phyloP scores from a whole-genome alignment of 2,113 vertebrate species.

The Anarrhichthys ocellatus region DNA sequence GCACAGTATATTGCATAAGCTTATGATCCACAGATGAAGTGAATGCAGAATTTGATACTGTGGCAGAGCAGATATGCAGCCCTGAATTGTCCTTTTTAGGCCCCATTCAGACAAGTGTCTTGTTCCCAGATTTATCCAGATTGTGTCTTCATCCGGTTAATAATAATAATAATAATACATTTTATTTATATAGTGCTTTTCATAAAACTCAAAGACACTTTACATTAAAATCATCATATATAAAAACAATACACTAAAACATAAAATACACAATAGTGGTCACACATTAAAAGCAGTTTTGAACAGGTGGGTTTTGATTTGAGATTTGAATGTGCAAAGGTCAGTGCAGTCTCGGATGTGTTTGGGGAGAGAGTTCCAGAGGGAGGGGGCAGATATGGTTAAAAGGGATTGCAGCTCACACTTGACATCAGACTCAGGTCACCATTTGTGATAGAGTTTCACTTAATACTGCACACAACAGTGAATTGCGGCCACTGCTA shows the following conservation, averaged over 20 bases:
- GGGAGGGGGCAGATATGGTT: background rate
- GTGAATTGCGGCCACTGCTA: background rate
- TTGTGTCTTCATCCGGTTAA: background rate
- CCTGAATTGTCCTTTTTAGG: background rate
- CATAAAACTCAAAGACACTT: too few species aligned
- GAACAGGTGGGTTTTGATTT: too few species aligned
- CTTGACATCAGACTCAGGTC: background rate
- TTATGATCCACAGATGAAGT: conserved; percentile 5
- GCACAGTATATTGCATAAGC: background rate
- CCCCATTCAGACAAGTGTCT: background rate
- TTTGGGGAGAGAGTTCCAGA: too few species aligned
- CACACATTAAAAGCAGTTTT: too few species aligned
- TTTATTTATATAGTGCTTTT: too few species aligned
- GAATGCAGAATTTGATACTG: conserved; percentile 27
- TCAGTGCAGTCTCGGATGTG: too few species aligned
- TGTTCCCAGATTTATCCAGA: conserved; percentile 33
- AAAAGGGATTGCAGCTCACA: conserved; percentile 15
- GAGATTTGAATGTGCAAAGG: too few species aligned
- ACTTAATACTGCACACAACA: conserved; percentile 2
- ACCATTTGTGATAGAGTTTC: conserved; percentile 2
- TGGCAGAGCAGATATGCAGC: conserved; percentile 4
- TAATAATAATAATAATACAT: too few species aligned
- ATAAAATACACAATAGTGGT: too few species aligned
- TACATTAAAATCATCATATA: too few species aligned
- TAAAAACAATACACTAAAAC: too few species aligned